Percentiles rank a stretch among this genome's conserved stretches.
Evolutionary conservation across 2,888 invertebrate species (phyloP).

Genomic region (Drosophila anceps): DNA sequence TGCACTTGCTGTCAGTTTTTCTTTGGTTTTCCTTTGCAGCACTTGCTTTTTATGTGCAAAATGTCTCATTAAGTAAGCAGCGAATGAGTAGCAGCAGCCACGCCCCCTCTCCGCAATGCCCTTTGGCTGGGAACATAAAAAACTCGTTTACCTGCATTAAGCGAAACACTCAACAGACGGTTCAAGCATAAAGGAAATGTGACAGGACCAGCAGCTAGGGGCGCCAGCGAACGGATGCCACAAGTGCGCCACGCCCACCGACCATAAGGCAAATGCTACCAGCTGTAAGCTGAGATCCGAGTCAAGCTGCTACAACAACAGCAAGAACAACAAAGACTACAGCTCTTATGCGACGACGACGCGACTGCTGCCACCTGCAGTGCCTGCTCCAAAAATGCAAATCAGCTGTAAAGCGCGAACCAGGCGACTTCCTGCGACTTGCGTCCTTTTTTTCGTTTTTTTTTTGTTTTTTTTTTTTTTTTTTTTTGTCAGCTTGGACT

Average conservation of each 20-base stretch:
- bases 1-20: conserved; percentile 63
- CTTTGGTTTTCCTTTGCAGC: conserved; percentile 36
- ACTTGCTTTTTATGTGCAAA: conserved; percentile 65
- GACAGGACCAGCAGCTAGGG: conserved; percentile 42
- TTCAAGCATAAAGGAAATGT: conserved; percentile 78
- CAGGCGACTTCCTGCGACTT: conserved; percentile 46
- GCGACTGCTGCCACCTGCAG: conserved; percentile 63
- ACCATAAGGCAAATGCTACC: conserved; percentile 60
- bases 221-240: conserved; percentile 70
- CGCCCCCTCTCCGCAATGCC: conserved; percentile 17
- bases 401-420: conserved; percentile 73
- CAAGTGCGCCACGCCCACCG: conserved; percentile 62
- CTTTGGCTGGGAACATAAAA: conserved; percentile 63
- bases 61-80: conserved; percentile 72
- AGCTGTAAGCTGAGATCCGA: conserved; percentile 43
- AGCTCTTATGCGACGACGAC: conserved; percentile 17
- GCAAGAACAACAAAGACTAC: conserved; percentile 12
- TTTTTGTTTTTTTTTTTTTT: not conserved
- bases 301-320: conserved; percentile 52
- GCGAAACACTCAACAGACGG: conserved; percentile 79
- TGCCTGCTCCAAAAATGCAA: conserved; percentile 74
- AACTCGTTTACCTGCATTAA: conserved; percentile 81
- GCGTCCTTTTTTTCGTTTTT: conserved; percentile 1
- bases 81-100: conserved; percentile 39
- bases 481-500: conserved; percentile 13